phyloP scores from a whole-genome alignment of 2,113 vertebrate genomes.

The Oncorhynchus nerka region DNA sequence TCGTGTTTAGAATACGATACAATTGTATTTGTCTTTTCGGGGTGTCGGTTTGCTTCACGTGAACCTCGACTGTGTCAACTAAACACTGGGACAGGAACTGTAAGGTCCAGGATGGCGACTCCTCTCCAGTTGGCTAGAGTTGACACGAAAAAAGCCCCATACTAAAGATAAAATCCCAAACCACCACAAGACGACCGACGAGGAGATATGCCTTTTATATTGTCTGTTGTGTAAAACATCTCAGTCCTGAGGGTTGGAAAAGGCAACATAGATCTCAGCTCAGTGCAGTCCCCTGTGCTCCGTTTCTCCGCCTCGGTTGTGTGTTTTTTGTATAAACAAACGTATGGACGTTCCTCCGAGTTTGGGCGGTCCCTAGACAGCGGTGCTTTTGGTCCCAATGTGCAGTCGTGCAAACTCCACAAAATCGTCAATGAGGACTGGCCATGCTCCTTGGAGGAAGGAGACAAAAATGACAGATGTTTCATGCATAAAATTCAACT shows the following conservation, averaged over 20 bases:
- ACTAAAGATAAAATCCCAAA: conserved; percentile 65
- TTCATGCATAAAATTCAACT: no score
- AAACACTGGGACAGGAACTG: conserved; percentile 17
- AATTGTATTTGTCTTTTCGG: conserved; percentile 42
- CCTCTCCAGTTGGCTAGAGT: conserved; percentile 52
- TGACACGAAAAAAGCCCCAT: conserved; percentile 55
- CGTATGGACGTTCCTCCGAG: conserved; percentile 68
- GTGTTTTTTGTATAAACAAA: conserved; percentile 28
- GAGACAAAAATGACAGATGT: background rate
- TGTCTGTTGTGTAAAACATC: conserved; percentile 75
- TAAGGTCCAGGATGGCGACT: conserved; percentile 38
- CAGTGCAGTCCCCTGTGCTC: conserved; percentile 55
- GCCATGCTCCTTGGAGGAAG: conserved; percentile 82
- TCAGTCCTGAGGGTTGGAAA: conserved; percentile 76
- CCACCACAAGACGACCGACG: conserved; percentile 66
- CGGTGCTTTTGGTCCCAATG: conserved; percentile 81
- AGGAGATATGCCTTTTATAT: conserved; percentile 66
- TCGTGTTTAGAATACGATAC: conserved; percentile 48
- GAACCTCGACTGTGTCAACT: conserved; percentile 22
- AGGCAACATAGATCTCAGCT: conserved; percentile 72
- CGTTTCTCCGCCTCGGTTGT: conserved; percentile 32
- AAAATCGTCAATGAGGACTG: conserved; percentile 93
- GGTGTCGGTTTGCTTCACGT: conserved; percentile 26
- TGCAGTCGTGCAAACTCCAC: conserved; percentile 89
- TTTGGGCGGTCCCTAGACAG: conserved; percentile 73